Base-by-base conservation (phyloP, 1,140 invertebrate species). In the Tenebrio molitor region DNA sequence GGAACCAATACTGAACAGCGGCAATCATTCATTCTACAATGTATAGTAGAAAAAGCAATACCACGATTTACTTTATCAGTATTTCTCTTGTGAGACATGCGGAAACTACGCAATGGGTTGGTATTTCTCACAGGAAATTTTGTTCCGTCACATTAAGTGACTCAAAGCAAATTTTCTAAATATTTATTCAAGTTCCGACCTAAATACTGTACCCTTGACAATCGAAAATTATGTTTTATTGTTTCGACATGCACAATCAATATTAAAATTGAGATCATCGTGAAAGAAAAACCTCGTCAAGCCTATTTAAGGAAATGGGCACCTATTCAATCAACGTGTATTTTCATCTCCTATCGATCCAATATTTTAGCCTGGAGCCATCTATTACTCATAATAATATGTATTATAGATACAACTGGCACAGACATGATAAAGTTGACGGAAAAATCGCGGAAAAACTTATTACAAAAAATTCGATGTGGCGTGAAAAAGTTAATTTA, bases 281-380 rank as follows among this genome's bases (percentile, higher is more conserved):
- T 58, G 50, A 58, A 21, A 58, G 21, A 1, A 46, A 58, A 23
- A 58, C 50, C 50, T 58, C 12, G 12, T n/a, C 3, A 58, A 39
- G 6, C 29, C 50, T 58, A 29, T 58, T 58, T 29, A 58, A 58
- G 50, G 50, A 58, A 58, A 58, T n/a, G n/a, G n/a, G n/a, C n/a
- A n/a, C n/a, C n/a, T 50, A 7, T 58, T 46, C 42, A 46, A 17
- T 39, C n/a, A n/a, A n/a, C 5, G 36, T 46, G 12, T n/a, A 29
- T 29, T 58, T 58, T 58, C 50, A n/a, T 58, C 19, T 29, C 23
- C 50, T 58, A 58, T 58, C 50, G 50, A 58, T 29, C 50, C 21
- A 34, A 29, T 14, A 2, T 39, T n/a, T 39, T 39, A 39, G 10
- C 23, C 10, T 23, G 3, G 29, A 58, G 12, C 23, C 6, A 29